Percentiles rank a stretch among this genome's conserved stretches.
These are phyloP conservation scores for Sebastes steindachneri DNA, from an alignment of 2,797 vertebrate genomes.

Conservation along the genomic window DNA sequence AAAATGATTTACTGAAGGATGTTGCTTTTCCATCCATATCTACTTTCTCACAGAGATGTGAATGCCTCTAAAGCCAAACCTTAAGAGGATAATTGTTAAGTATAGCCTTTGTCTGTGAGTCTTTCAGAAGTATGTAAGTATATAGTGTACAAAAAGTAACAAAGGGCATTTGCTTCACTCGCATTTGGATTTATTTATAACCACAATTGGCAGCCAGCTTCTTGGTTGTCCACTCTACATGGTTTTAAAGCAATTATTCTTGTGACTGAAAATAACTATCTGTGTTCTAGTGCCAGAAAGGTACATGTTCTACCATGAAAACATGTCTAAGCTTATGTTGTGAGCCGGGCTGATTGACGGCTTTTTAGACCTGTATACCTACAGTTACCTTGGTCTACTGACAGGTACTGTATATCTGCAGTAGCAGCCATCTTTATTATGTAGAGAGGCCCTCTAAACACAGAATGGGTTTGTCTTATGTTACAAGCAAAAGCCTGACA, in stretches of 20 bases:
- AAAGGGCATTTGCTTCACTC: background rate
- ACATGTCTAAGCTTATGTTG: background rate
- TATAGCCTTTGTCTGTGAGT: background rate
- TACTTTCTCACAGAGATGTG: background rate
- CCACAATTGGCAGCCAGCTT: background rate
- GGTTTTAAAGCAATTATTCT: background rate
- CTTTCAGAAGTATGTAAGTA: background rate
- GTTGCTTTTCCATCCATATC: background rate
- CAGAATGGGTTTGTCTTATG: background rate
- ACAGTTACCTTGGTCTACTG: background rate
- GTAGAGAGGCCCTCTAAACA: background rate
- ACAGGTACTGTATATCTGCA: constrained; percentile 9
- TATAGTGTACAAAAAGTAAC: too few species aligned
- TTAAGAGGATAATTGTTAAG: background rate
- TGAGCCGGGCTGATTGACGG: background rate
- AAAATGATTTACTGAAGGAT: background rate
- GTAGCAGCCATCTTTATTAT: background rate
- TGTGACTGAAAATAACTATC: too few species aligned
- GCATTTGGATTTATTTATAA: background rate
- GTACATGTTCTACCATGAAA: background rate
- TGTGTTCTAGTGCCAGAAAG: background rate
- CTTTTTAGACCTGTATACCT: background rate
- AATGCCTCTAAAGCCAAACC: background rate
- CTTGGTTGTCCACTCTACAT: background rate
- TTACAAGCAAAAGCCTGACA: background rate